Percentiles rank a stretch among this genome's conserved stretches.
These are phyloP conservation scores for Perizoma affinitatum DNA, from an alignment of 2,888 invertebrate genomes.

Conservation along the genomic window DNA sequence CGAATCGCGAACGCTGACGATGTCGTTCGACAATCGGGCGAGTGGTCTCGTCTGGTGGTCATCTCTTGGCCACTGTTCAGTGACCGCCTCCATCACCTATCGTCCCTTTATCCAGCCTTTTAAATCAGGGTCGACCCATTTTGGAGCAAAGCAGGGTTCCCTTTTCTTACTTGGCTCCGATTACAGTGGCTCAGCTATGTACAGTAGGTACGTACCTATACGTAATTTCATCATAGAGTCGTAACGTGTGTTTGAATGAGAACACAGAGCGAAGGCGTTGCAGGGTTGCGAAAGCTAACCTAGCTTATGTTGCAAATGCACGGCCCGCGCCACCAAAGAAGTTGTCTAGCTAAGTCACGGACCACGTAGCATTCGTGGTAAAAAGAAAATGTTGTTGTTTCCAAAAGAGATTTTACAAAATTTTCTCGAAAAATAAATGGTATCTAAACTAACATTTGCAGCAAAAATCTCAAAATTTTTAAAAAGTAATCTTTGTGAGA, in stretches of 20 bases:
- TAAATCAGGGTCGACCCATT: neutral
- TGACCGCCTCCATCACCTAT: too few species aligned
- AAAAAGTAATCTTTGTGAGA: too few species aligned
- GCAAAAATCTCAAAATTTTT: too few species aligned
- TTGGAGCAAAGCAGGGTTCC: neutral
- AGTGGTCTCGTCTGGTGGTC: too few species aligned
- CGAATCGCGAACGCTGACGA: too few species aligned
- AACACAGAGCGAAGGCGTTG: constrained; percentile 14
- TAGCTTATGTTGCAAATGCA: neutral
- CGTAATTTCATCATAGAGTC: constrained; percentile 21
- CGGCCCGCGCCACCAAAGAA: too few species aligned
- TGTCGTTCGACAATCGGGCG: too few species aligned
- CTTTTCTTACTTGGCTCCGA: neutral
- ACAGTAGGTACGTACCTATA: neutral
- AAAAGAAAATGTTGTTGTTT: neutral
- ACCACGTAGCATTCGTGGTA: neutral
- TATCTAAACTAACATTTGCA: too few species aligned
- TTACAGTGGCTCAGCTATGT: constrained; percentile 7
- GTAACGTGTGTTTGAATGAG: constrained; percentile 25
- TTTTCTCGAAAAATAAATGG: too few species aligned
- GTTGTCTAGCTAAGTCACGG: constrained; percentile 6
- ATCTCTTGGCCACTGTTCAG: too few species aligned
- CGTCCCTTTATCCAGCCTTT: too few species aligned
- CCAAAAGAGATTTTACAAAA: too few species aligned
- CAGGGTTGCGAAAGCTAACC: constrained; percentile 26